Percentiles rank a stretch among this genome's conserved stretches.
phyloP scores from a whole-genome alignment of 2,888 invertebrate genomes.

The Heliconius erato region DNA sequence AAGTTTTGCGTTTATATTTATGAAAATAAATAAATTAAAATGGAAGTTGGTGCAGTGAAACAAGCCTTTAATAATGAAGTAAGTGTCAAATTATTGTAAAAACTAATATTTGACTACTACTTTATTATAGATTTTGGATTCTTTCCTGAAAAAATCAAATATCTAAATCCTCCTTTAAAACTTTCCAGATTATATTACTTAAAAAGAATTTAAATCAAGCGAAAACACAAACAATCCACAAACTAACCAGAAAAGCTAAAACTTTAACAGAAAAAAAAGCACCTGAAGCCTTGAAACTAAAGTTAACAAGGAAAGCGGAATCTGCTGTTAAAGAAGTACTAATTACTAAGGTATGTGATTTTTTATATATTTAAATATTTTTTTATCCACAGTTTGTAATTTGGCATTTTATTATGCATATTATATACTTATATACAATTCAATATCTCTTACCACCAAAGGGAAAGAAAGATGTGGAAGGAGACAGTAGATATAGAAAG shows the following conservation, averaged over 20 bases:
- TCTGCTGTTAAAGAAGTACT: conserved; percentile 78
- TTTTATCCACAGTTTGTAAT: neutral
- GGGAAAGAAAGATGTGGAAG: too few species aligned
- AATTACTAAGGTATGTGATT: conserved; percentile 73
- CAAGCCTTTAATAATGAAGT: conserved; percentile 83
- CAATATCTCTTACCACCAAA: too few species aligned
- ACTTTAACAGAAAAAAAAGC: conserved; percentile 71
- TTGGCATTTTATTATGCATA: neutral
- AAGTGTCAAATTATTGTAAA: neutral
- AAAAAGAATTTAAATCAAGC: conserved; percentile 79
- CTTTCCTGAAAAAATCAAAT: neutral
- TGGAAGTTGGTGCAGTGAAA: conserved; percentile 83
- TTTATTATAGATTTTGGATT: neutral
- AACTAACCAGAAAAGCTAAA: conserved; percentile 79
- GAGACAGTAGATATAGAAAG: too few species aligned
- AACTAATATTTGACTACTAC: neutral
- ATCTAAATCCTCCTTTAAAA: neutral
- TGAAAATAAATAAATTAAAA: conserved; percentile 53
- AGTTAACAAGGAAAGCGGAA: conserved; percentile 75
- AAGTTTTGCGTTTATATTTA: conserved; percentile 15
- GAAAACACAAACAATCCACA: conserved; percentile 77
- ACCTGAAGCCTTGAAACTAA: conserved; percentile 72
- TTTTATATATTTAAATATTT: neutral
- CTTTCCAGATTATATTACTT: conserved; percentile 74
- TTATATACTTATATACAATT: neutral